A percentile compares a stretch with the other conserved stretches of the same genome.
These are phyloP conservation scores for Phortica variegata DNA, from an alignment of 1,140 invertebrate genomes.

Conservation along the genomic window DNA sequence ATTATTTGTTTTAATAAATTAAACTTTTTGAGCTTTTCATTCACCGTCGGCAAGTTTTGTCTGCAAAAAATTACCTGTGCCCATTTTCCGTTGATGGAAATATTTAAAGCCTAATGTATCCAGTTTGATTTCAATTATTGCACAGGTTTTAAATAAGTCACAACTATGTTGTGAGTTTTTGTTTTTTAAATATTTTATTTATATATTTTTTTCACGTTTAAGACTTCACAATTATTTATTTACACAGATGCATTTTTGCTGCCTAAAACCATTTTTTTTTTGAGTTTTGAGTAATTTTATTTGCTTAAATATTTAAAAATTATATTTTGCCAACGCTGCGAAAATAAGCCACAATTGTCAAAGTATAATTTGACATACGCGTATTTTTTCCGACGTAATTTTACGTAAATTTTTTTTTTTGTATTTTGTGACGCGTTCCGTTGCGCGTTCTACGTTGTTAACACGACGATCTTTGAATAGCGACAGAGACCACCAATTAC, in stretches of 20 bases:
- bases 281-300: too few relatives aligned
- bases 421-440: too few relatives aligned
- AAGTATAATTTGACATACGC: too few relatives aligned
- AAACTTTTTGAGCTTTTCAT: not conserved
- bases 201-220: too few relatives aligned
- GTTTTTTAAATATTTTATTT: not conserved
- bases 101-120: slow-evolving; percentile 56
- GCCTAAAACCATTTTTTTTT: too few relatives aligned
- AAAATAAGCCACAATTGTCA: too few relatives aligned
- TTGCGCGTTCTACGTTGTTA: slow-evolving; percentile 8
- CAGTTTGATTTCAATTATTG: slow-evolving; percentile 30
- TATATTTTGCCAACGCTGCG: too few relatives aligned
- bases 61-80: slow-evolving; percentile 40
- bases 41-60: slow-evolving; percentile 8
- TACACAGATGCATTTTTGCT: too few relatives aligned
- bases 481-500: slow-evolving; percentile 53
- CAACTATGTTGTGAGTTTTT: not conserved
- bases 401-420: too few relatives aligned
- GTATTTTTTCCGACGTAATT: too few relatives aligned
- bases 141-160: not conserved
- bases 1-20: not conserved
- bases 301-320: too few relatives aligned
- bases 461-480: slow-evolving; percentile 8
- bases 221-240: too few relatives aligned
- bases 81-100: slow-evolving; percentile 57